These are phyloP conservation scores for Drosophila ogumai DNA, from an alignment of 1,140 invertebrate species.

Conservation along the genomic window DNA sequence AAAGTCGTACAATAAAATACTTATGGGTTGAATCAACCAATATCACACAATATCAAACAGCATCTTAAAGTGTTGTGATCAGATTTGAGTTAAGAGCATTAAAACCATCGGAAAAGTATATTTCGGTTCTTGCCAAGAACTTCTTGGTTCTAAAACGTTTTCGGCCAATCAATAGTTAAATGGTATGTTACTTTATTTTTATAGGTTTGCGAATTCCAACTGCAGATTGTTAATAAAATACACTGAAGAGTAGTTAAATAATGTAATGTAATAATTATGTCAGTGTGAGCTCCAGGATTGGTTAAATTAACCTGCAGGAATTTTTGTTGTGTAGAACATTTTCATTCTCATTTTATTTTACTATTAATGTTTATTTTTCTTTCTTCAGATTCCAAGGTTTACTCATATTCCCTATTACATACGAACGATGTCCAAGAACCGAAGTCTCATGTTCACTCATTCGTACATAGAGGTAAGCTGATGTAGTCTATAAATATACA, in stretches of 20 bases:
- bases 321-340: neutral
- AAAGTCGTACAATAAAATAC: neutral
- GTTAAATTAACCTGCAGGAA: neutral
- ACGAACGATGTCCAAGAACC: slow-evolving; percentile 80
- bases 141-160: no score
- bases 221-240: no score
- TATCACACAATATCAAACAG: neutral
- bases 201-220: neutral
- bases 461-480: slow-evolving; percentile 70
- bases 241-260: neutral
- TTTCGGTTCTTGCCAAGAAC: no score
- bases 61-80: no score
- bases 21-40: neutral
- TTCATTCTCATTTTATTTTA: neutral
- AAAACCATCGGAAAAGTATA: no score
- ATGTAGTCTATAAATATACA: neutral
- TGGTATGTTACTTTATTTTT: neutral
- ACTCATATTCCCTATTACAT: slow-evolving; percentile 79
- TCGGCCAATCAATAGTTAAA: neutral
- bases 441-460: slow-evolving; percentile 69
- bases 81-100: no score
- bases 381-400: slow-evolving; percentile 68
- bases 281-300: neutral
- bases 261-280: neutral
- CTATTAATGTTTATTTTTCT: neutral